Conservation (phyloP, 2,797 vertebrate species). For the Meda fulgida region DNA sequence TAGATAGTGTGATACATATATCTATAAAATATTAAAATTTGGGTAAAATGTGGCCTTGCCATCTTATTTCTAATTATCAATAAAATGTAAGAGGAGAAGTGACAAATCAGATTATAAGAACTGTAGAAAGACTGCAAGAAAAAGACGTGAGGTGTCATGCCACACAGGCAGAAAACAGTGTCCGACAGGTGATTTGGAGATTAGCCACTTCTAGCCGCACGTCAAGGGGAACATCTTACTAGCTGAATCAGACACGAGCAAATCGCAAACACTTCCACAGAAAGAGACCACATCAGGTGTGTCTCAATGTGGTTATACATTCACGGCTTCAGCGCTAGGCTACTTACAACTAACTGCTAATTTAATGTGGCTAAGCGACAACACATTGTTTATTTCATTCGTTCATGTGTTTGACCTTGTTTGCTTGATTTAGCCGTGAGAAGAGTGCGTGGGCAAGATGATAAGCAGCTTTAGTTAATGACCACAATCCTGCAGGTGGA, state of each 20-base stretch:
- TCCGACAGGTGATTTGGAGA: slow-evolving; percentile 26
- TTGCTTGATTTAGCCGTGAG: neutral
- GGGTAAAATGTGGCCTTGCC: neutral
- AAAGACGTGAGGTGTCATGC: neutral
- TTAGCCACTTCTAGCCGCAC: neutral
- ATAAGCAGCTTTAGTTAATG: slow-evolving; percentile 39
- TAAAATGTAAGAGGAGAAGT: neutral
- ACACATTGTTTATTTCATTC: neutral
- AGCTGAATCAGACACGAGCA: neutral
- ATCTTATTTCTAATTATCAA: neutral
- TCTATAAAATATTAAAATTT: neutral
- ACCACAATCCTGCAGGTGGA: neutral
- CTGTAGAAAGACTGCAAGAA: neutral
- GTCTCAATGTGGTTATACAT: slow-evolving; percentile 11
- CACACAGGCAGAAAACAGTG: neutral
- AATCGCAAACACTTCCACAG: slow-evolving; percentile 3
- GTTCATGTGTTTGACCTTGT: neutral
- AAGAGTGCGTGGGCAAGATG: neutral
- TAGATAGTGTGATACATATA: no score
- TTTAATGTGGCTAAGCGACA: neutral
- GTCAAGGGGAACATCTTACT: neutral
- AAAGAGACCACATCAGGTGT: neutral
- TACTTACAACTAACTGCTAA: slow-evolving; percentile 44
- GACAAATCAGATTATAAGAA: neutral
- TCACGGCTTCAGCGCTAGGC: neutral